Base-by-base conservation (phyloP, 2,113 vertebrate species). In the Chlorodrepanis virens region DNA sequence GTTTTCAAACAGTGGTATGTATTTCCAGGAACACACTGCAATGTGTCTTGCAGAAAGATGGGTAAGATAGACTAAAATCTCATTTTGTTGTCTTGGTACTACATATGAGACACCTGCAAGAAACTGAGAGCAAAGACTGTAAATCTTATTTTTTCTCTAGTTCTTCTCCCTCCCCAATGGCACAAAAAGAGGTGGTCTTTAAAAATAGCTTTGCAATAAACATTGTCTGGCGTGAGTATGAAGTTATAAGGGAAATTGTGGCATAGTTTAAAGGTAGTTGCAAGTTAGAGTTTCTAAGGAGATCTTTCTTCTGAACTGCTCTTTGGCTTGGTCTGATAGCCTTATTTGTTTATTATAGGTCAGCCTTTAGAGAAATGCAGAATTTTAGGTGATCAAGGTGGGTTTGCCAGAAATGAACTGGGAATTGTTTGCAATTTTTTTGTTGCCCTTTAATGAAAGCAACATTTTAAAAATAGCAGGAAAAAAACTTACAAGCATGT, bases 401-500 rank as follows among this genome's bases (percentile, higher is more conserved):
- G 14, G 3, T n/a, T 78, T 81, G 10, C 90, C 49, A 87, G 59
- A 49, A 95, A 54, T 57, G 87, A 80, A 57, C 28, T 70, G 3
- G 5, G 23, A 57, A 17, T 59, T 15, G 9, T 79, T 90, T 35
- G 9, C 13, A 22, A 16, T 9, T 81, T 64, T 31, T 65, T 64
- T 81, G 8, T 50, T 83, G n/a, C 17, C 19, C 42, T 78, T 83
- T 74, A 89, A 60, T 64, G 23, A 93, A 70, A 89, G 56, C 14
- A 60, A 12, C 1, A 14, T 57, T 67, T 59, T 5, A 1, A 27
- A 87, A 35, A 22, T 20, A 2, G 3, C 3, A 4, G 28, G 37
- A 31, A 1, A 2, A 2, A 3, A 4, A 1, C 13, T 54, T 33
- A 27, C 1, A 90, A 42, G 2, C 10, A 0, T 60, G 25, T 59